These are phyloP conservation scores for Drosophila parabipectinata DNA, from an alignment of 1,140 invertebrate species.

Conservation along the genomic window DNA sequence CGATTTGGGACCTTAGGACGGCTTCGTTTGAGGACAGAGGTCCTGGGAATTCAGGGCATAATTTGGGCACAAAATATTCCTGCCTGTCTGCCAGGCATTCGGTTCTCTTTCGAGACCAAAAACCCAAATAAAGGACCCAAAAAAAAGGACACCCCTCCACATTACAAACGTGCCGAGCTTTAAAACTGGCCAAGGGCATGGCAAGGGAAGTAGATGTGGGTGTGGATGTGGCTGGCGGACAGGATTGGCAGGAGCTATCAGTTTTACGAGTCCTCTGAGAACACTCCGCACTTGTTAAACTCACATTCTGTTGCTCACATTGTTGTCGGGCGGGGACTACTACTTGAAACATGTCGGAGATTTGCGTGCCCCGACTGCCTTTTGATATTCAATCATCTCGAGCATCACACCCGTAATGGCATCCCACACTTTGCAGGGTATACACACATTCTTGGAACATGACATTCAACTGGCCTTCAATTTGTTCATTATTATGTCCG, in stretches of 20 bases:
- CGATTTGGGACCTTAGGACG: slow-evolving; percentile 24
- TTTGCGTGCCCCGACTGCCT: slow-evolving; percentile 74
- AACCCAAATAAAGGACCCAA: slow-evolving; percentile 8
- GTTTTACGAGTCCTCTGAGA: slow-evolving; percentile 78
- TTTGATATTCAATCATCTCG: slow-evolving; percentile 80
- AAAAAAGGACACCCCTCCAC: neutral
- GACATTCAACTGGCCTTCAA: slow-evolving; percentile 64
- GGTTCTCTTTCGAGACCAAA: slow-evolving; percentile 6
- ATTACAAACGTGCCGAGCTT: slow-evolving; percentile 71
- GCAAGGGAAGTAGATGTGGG: neutral
- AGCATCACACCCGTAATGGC: slow-evolving; percentile 47
- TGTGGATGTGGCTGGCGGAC: neutral
- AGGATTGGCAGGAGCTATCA: slow-evolving; percentile 55
- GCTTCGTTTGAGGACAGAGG: neutral
- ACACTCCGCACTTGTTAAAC: slow-evolving; percentile 66
- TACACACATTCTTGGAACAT: slow-evolving; percentile 10
- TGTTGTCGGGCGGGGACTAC: slow-evolving; percentile 26
- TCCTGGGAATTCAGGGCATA: slow-evolving; percentile 64
- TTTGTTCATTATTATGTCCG: slow-evolving; percentile 71
- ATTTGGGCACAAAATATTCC: slow-evolving; percentile 75
- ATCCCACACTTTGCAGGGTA: slow-evolving; percentile 1
- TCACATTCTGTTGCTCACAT: slow-evolving; percentile 41
- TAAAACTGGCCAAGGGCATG: slow-evolving; percentile 48
- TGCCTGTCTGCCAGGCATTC: slow-evolving; percentile 36
- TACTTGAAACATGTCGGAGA: slow-evolving; percentile 70